These are phyloP conservation scores for Nannobrachium achirus DNA, from an alignment of 2,113 vertebrate species.

Conservation along the genomic window DNA sequence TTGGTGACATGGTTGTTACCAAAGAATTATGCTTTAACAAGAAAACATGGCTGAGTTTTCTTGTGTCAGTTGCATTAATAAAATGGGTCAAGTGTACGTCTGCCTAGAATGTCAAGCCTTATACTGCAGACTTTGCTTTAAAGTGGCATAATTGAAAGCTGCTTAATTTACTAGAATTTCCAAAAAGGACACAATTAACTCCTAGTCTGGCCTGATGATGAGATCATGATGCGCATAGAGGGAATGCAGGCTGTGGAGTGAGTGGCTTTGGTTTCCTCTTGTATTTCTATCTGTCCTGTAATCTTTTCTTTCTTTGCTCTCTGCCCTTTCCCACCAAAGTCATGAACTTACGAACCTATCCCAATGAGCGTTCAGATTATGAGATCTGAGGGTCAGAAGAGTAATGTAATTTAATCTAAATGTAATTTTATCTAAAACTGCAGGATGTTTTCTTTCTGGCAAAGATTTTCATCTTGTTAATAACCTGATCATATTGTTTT, in stretches of 20 bases:
- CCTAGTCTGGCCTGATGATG: constrained; percentile 58
- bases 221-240: constrained; percentile 72
- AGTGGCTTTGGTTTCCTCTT: constrained; percentile 45
- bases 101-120: constrained; percentile 7
- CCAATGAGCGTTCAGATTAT: constrained; percentile 76
- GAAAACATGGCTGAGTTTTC: constrained; percentile 6
- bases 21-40: constrained; percentile 9
- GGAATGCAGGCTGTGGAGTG: constrained; percentile 36
- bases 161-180: constrained; percentile 10
- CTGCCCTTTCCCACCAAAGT: constrained; percentile 35
- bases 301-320: neutral
- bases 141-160: constrained; percentile 26
- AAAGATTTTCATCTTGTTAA: neutral
- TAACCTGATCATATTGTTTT: too few species aligned
- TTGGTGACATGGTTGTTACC: constrained; percentile 7
- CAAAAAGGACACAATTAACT: constrained; percentile 15
- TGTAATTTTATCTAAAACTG: neutral
- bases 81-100: constrained; percentile 8
- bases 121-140: neutral
- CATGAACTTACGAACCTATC: constrained; percentile 42
- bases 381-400: constrained; percentile 72
- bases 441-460: neutral
- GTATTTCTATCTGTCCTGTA: neutral
- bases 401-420: neutral
- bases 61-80: neutral